Evolutionary conservation across 1,140 invertebrate genomes (phyloP), one percentile per base, ranked within the genome.

Genomic region (Dendrolimus kikuchii): DNA sequence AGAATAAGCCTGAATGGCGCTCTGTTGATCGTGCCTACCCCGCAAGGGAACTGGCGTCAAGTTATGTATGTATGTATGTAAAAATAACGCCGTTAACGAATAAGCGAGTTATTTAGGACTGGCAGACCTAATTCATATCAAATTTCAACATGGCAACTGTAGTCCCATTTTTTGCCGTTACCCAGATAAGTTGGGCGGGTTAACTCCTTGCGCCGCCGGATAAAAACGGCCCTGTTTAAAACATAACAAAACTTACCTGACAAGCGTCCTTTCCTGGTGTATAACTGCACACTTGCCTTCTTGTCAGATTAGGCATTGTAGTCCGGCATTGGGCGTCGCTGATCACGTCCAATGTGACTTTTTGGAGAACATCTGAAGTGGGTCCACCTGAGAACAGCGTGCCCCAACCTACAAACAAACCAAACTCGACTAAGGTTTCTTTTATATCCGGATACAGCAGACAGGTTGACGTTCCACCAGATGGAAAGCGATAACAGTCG

Each of bases 241-340:
- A 53, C 4, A 44, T 49, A 52, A 51, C 36, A 46, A 49, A 49
- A 41, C 5, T 51, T 80, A 90, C 90, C 81, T 91, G 89, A 70
- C 92, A 94, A 4, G 91, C 82, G 68, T 93, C 92, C 63, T 91
- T 92, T 46, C 88, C 88, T 23, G 76, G 64, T 0, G 86, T 78
- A 42, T 89, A 92, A 2, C 92, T 94, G 72, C 94, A 95, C 38
- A 95, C 85, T 75, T 94, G 91, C 2, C 88, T 60, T 0, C 80
- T 68, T 3, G 90, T 88, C 8, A 83, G 42, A 0, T 62, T 59
- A 2, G 60, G 37, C 37, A 78, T 57, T 3, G 62, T 75, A 1
- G 53, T 40, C 39, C 59, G 53, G 71, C 93, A 94, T 1, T 84
- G 45, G 0, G 55, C n/a, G 8, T 89, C 84, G 2, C 77, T 79